These are phyloP conservation scores for Pelagia noctiluca DNA, from an alignment of 30 jellyfish, hydroid and myxozoan species.

Conservation along the genomic window DNA sequence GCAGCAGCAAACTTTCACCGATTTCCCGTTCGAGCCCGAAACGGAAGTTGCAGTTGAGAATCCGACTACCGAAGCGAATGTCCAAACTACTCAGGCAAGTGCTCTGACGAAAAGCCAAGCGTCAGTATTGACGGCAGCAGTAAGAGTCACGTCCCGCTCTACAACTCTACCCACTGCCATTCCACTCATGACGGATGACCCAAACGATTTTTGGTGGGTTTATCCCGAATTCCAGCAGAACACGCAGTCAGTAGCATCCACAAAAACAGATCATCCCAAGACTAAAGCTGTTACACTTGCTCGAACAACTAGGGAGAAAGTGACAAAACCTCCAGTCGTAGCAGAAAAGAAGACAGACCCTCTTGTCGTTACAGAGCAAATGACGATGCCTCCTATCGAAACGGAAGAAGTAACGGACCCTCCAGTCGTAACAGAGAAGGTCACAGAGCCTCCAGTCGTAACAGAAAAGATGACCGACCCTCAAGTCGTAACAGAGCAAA, in stretches of 20 bases:
- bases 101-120: background rate
- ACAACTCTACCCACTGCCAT: conserved; percentile 22
- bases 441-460: background rate
- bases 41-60: conserved; percentile 5
- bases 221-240: background rate
- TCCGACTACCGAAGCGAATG: background rate
- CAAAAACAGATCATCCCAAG: no score
- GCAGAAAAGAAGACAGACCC: background rate
- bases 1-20: background rate
- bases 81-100: conserved; percentile 14
- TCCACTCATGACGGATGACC: conserved; percentile 24
- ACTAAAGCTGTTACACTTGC: background rate
- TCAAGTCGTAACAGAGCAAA: background rate
- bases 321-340: background rate
- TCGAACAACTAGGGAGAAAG: background rate
- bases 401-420: background rate
- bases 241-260: background rate
- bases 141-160: conserved; percentile 18
- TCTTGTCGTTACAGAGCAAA: background rate
- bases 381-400: background rate
- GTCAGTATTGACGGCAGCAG: conserved; percentile 1
- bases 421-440: background rate
- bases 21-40: conserved; percentile 13
- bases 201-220: conserved; percentile 8
- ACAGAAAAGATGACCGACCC: background rate